Evolutionary conservation across 2,888 invertebrate genomes (phyloP).

Genomic region (Pristionchus maxplancki): DNA sequence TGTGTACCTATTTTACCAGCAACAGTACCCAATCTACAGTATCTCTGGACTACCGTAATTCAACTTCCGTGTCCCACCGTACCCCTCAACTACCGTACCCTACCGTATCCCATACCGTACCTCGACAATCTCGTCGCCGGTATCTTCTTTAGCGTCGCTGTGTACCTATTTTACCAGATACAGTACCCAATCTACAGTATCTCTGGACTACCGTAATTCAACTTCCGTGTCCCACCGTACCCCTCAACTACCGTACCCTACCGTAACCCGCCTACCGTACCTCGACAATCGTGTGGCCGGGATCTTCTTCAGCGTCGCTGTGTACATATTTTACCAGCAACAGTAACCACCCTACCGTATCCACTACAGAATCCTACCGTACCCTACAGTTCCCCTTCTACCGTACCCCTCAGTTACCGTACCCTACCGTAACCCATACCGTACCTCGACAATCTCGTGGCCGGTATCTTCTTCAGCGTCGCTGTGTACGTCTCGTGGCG

Average conservation of each 20-base stretch:
- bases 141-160: slow-evolving; percentile 86
- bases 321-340: slow-evolving; percentile 54
- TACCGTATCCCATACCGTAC: neutral
- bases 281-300: slow-evolving; percentile 89
- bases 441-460: slow-evolving; percentile 86
- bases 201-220: slow-evolving; percentile 80
- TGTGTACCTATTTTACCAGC: too few relatives aligned
- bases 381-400: too few relatives aligned
- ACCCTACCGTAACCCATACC: neutral
- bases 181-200: too few relatives aligned
- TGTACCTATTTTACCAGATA: too few relatives aligned
- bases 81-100: neutral
- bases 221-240: slow-evolving; percentile 83
- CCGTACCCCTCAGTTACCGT: too few relatives aligned
- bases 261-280: slow-evolving; percentile 10
- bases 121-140: slow-evolving; percentile 89
- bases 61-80: too few relatives aligned
- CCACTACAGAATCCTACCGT: too few relatives aligned
- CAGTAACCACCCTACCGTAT: neutral
- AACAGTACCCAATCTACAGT: slow-evolving; percentile 55
- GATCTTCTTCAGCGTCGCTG: slow-evolving; percentile 86
- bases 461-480: slow-evolving; percentile 90
- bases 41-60: too few relatives aligned
- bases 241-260: neutral
- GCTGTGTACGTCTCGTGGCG: slow-evolving; percentile 85